These are phyloP conservation scores for Hybognathus amarus DNA, from an alignment of 2,797 vertebrate genomes.

Conservation along the genomic window DNA sequence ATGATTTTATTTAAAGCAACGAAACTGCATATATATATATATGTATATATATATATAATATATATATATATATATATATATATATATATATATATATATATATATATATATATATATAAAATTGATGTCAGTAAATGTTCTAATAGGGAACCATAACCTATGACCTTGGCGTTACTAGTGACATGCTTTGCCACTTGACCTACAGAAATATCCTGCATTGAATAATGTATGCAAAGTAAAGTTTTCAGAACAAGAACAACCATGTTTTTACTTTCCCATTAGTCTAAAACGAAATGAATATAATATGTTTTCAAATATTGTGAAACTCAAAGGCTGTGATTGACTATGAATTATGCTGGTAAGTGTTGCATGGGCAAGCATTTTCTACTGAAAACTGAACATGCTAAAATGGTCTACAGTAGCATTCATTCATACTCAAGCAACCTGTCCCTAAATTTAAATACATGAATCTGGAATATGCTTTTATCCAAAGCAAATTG, in stretches of 20 bases:
- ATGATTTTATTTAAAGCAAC: neutral
- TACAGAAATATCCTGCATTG: neutral
- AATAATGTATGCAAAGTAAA: neutral
- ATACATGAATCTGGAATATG: neutral
- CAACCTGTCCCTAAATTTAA: neutral
- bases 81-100: too few species aligned
- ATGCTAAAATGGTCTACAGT: slow-evolving; percentile 21
- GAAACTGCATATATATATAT: slow-evolving; percentile 3
- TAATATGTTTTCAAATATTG: neutral
- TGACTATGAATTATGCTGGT: neutral
- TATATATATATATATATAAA: too few species aligned
- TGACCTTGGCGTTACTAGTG: neutral
- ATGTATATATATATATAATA: too few species aligned
- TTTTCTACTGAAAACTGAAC: neutral
- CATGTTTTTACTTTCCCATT: neutral
- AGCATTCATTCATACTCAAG: neutral
- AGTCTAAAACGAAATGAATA: neutral
- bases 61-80: too few species aligned
- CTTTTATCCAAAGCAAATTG: neutral
- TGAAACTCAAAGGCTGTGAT: neutral
- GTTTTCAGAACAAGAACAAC: neutral
- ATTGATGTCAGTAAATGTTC: neutral
- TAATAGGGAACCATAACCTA: neutral
- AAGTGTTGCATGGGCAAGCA: neutral
- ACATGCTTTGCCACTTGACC: neutral